phyloP scores from a whole-genome alignment of 2,888 invertebrate species.

The Temnothorax rugatulus region DNA sequence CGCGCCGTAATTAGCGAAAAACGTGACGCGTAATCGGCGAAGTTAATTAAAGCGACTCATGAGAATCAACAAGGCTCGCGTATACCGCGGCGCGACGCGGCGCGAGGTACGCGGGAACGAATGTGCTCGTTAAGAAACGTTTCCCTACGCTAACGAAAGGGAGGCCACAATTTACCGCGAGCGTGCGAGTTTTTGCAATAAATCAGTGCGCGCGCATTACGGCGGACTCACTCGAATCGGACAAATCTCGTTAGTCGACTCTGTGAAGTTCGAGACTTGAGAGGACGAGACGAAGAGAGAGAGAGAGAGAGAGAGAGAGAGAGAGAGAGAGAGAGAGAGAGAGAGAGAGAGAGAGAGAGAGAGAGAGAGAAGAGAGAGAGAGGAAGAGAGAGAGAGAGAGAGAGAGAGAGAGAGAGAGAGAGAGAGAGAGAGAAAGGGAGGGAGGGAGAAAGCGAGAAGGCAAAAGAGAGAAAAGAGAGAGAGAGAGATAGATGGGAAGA shows the following conservation, averaged over 20 bases:
- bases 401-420: conserved; percentile 25
- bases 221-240: conserved; percentile 66
- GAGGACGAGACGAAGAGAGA: conserved; percentile 47
- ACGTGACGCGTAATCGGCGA: conserved; percentile 42
- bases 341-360: conserved; percentile 10
- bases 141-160: conserved; percentile 14
- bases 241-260: conserved; percentile 82
- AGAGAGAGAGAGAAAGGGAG: not conserved
- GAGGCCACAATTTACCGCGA: conserved; percentile 29
- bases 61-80: conserved; percentile 17
- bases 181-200: conserved; percentile 67
- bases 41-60: conserved; percentile 42
- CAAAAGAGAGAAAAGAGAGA: not conserved
- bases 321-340: conserved; percentile 33
- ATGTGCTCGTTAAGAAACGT: conserved; percentile 37
- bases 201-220: conserved; percentile 69
- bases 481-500: conserved; percentile 41
- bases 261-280: conserved; percentile 67
- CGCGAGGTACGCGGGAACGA: conserved; percentile 44
- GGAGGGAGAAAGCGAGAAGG: conserved; percentile 32
- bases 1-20: conserved; percentile 44
- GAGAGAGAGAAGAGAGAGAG: conserved; percentile 18
- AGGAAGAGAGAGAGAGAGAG: conserved; percentile 23
- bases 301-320: not conserved
- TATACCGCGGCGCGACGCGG: not conserved